Evolutionary conservation across 2,888 invertebrate genomes (phyloP), one percentile per base, ranked within the genome.

Genomic region (Volucella bombylans): DNA sequence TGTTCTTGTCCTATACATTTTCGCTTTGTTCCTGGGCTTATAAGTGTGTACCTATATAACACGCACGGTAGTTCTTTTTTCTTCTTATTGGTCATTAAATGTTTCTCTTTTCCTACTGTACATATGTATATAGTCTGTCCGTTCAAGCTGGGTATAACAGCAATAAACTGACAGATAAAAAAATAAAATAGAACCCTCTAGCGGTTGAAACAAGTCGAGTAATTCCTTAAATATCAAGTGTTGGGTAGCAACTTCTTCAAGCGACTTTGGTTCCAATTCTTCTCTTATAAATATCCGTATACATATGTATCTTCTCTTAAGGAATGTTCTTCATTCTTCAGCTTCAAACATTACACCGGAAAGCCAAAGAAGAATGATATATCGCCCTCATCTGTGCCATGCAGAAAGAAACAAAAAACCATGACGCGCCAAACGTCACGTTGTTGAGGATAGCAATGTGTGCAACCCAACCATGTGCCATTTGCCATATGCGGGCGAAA

Each of bases 21-120:
- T 65, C 52, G 65, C 52, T 73, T 82, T 72, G 71, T 82, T 72
- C 55, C 47, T 65, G 59, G 72, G 55, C 15, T 67, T 72, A 59
- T 31, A 67, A 54, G 61, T 49, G 72, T 52, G 61, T 41, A 67
- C 50, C 55, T 72, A 45, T 68, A 57, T 69, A 68, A 12, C 50
- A 78, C 73, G 82, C 72, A 82, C 73, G 78, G 55, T 50, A 50
- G 67, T 18, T 62, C 57, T 67, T 76, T 47, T 23, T 23, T 23
- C 18, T 2, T 23, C 65, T 82, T 71, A 41, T 41, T 52, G 49
- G 82, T 67, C 71, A 68, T 76, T 77, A 69, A 69, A 74, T 76
- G 50, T 43, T 55, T 71, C 57, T 14, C 23, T 64, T 69, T 52
- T 14, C 45, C 57, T 15, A 65, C 31, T 39, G 11, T 65, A 8